Base-by-base conservation (phyloP, 2,797 vertebrate species). In the Euphonia xanthogaster region DNA sequence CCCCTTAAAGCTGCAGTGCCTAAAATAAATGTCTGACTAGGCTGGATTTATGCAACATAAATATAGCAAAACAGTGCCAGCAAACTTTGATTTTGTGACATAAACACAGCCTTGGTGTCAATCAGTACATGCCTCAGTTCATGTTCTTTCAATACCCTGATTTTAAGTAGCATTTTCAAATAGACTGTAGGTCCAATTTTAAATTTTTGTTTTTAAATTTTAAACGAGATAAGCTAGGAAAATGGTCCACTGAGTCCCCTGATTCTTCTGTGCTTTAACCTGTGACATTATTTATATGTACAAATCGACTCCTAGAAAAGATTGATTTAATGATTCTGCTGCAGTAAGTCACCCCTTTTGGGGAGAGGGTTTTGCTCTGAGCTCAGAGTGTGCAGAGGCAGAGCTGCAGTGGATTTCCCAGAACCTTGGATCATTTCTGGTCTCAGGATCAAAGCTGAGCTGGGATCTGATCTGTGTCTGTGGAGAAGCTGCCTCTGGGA, bases 291-390 rank as follows among this genome's bases (percentile, higher is more conserved):
- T 57, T 86, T 51, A 37, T 12, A 8, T 10, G 12, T 60, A 27
- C 54, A 71, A 80, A 39, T 27, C n/a, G 9, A 4, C 65, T 25
- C 45, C 31, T 31, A 17, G 25, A 13, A 8, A 25, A 7, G 5
- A 8, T 20, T 21, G 3, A 17, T 72, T 68, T 44, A 10, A 30
- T 7, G 20, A 30, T 63, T 37, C 68, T 75, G 17, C 54, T 58
- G 81, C 27, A 67, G 66, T 25, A 35, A 9, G 8, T 12, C 10
- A n/a, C n/a, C 27, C 53, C 20, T 17, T 28, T 12, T 27, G 90
- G 57, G 8, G 35, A 1, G 28, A 30, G 1, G 44, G 53, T 1
- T 57, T 4, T 27, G 31, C 75, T n/a, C 7, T 1, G 14, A 14
- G 76, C 15, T 33, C n/a, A 1, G 37, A 1, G 24, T 8, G 72